These are phyloP conservation scores for Drosophila ochracea DNA, from an alignment of 2,888 invertebrate genomes.

Conservation along the genomic window DNA sequence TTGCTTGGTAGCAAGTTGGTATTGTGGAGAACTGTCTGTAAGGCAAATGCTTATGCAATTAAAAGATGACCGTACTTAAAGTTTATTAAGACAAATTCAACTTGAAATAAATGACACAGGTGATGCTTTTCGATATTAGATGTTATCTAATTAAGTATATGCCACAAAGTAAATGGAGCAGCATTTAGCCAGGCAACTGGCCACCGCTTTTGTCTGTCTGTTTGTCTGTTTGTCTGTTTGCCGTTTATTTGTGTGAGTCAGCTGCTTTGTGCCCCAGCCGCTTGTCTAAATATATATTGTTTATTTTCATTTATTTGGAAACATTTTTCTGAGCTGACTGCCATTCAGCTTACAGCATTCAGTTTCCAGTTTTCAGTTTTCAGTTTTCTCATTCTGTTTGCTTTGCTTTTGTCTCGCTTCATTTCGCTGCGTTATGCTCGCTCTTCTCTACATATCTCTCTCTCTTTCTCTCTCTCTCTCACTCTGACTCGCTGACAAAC, in stretches of 20 bases:
- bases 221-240: not conserved
- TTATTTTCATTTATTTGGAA: constrained; percentile 58
- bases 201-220: not conserved
- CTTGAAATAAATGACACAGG: not conserved
- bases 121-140: not conserved
- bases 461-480: not conserved
- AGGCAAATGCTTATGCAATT: not conserved
- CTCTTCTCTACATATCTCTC: not conserved
- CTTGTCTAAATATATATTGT: constrained; percentile 53
- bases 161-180: not conserved
- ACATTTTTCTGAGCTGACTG: constrained; percentile 32
- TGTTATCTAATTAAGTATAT: not conserved
- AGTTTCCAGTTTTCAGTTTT: constrained; percentile 21
- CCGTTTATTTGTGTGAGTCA: constrained; percentile 38
- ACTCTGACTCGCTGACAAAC: not conserved
- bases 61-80: not conserved
- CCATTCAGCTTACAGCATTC: constrained; percentile 31
- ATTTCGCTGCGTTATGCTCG: constrained; percentile 15
- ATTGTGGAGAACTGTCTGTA: rapidly evolving
- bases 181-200: not conserved
- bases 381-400: constrained; percentile 37
- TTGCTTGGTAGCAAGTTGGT: not conserved
- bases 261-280: constrained; percentile 43
- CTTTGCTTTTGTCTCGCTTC: constrained; percentile 32
- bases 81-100: not conserved